Evolutionary conservation across 2,797 vertebrate genomes (phyloP), one percentile per base, ranked within the genome.

Genomic region (Centroberyx gerrardi): DNA sequence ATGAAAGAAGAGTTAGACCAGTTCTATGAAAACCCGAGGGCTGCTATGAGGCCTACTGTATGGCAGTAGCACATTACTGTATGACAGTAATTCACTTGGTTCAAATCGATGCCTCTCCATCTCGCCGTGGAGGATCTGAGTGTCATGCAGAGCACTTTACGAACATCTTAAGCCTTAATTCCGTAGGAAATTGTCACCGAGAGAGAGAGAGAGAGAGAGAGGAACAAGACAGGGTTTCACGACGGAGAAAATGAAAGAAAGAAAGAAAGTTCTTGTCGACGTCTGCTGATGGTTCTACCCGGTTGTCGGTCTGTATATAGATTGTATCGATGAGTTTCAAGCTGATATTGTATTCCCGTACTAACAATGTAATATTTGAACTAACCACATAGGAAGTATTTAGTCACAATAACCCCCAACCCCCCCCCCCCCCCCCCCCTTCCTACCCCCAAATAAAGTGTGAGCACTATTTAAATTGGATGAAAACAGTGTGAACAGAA

Each of bases 121-220:
- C 83, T 56, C 62, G 40, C 56, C 76, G 73, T 54, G 64, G 74
- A 76, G 72, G 80, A 83, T 77, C 65, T 76, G 83, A 85, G 84
- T 78, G 91, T 93, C 88, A 82, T 91, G 83, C 81, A 71, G 88
- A 91, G 93, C 92, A 94, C 93, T 94, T 93, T 92, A 94, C 89
- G 63, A 89, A 91, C 86, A 90, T 93, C 86, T 88, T 86, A 92
- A 90, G 92, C 93, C 93, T 94, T 94, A 94, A 92, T 87, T 85
- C 84, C 82, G 60, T 67, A 36, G 78, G 28, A 90, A 83, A 74
- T 71, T 65, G 70, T 88, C 74, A 73, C 78, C 68, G 36, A 69
- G 63, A 67, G 36, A 68, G 73, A 76, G 72, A 51, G 27, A 44
- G 66, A 38, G 61, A 51, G 42, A 51, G 54, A 74, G 83, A 76